Conservation (phyloP, 1,140 invertebrate genomes). For the Calliopsis andreniformis region DNA sequence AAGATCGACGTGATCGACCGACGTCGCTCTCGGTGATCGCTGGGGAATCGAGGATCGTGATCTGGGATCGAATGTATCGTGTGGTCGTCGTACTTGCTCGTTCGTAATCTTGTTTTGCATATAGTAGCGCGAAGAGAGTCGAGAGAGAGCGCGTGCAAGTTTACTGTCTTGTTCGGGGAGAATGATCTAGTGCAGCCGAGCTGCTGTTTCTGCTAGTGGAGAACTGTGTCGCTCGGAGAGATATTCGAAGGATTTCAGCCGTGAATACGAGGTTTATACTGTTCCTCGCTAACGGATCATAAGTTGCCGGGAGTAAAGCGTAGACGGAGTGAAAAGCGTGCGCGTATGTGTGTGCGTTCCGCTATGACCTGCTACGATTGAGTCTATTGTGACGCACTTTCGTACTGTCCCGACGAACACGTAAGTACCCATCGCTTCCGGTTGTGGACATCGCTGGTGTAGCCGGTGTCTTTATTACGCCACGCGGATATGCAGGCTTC, state of each 20-base stretch:
- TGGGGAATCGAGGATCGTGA: too few species aligned
- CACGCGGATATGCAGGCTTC: not conserved
- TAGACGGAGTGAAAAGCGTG: slow-evolving; percentile 21
- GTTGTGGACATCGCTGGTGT: not conserved
- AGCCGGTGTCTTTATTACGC: slow-evolving; percentile 3
- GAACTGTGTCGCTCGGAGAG: too few species aligned
- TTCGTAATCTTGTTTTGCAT: too few species aligned
- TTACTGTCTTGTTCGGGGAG: not conserved
- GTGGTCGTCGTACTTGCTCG: too few species aligned
- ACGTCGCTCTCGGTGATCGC: not conserved
- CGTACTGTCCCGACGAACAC: slow-evolving; percentile 41
- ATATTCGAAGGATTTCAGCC: slow-evolving; percentile 6
- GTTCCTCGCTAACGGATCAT: not conserved
- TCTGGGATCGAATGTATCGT: too few species aligned
- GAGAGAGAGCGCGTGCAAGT: not conserved
- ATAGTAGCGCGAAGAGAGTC: too few species aligned
- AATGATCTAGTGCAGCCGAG: slow-evolving; percentile 37
- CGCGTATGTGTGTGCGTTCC: slow-evolving; percentile 35
- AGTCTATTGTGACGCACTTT: slow-evolving; percentile 30
- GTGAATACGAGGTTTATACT: slow-evolving; percentile 22
- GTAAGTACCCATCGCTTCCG: slow-evolving; percentile 56
- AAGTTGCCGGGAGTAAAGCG: not conserved
- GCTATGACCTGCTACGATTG: slow-evolving; percentile 54
- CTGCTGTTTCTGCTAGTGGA: not conserved
- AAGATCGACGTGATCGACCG: not conserved